Base-by-base conservation (phyloP, 2,113 vertebrate species). In the Oenanthe melanoleuca region DNA sequence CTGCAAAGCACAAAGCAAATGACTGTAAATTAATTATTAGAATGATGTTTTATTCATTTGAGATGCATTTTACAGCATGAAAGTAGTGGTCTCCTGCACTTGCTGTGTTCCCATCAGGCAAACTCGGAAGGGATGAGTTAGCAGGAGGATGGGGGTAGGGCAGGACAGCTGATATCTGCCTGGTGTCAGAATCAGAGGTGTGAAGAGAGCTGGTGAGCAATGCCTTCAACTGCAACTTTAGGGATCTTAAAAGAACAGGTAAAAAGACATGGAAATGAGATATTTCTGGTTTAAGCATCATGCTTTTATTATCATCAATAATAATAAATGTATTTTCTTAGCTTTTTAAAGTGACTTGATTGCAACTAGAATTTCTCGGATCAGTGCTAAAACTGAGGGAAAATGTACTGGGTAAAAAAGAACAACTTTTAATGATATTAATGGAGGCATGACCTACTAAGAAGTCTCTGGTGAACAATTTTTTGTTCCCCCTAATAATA, bases 81-180 rank as follows among this genome's bases (percentile, higher is more conserved):
- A 81, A 95, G 61, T 72, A 67, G 78, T 11, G 82, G 20, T 96
- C 70, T 96, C 69, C 64, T 92, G 91, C 17, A 67, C 86, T 91
- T 90, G 61, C 86, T 85, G 85, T 78, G 89, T 63, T 88, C 91
- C 93, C 89, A 86, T 23, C 47, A 84, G 82, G 95, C 90, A 38
- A 82, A 94, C 60, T 90, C 80, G 1, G 96, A 88, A 97, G 96
- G 96, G 73, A 89, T 97, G 94, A 97, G 97, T 97, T 98, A 95
- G 97, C 95, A 95, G 90, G 94, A 93, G 93, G 95, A 42, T 86
- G 84, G 92, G 88, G 78, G 94, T 45, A 63, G 93, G 88, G 71
- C 0, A 0, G 85, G 61, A 90, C 56, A 77, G 93, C 77, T 91
- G 50, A 81, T 87, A 37, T 37, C 34, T 37, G 34, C 34, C 34